Conservation (phyloP, 2,797 vertebrate genomes). For the Acomys russatus region DNA sequence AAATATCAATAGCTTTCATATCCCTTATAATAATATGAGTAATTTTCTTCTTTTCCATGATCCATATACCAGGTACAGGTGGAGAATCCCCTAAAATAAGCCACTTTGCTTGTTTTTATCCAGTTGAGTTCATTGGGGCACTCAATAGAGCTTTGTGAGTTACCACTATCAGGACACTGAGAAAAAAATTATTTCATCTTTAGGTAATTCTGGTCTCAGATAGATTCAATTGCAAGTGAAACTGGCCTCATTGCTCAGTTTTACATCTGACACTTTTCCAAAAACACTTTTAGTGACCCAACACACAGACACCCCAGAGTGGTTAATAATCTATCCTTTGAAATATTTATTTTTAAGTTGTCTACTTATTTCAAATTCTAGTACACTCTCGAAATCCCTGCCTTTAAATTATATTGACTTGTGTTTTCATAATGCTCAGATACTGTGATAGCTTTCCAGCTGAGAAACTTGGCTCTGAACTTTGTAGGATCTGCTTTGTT, state of each 20-base stretch:
- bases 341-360: neutral
- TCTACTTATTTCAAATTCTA: neutral
- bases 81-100: slow-evolving; percentile 23
- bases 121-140: neutral
- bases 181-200: neutral
- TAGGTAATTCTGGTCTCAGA: neutral
- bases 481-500: neutral
- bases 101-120: neutral
- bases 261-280: neutral
- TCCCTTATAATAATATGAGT: slow-evolving; percentile 32
- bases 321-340: slow-evolving; percentile 28
- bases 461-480: neutral
- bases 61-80: neutral
- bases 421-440: neutral
- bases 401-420: slow-evolving; percentile 28
- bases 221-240: neutral
- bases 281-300: neutral
- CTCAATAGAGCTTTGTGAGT: neutral
- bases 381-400: neutral
- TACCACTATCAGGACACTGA: neutral
- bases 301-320: neutral
- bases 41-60: slow-evolving; percentile 28
- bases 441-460: neutral
- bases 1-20: neutral
- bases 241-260: neutral